phyloP scores from a whole-genome alignment of 2,113 vertebrate genomes.

The Monarcha castaneiventris region DNA sequence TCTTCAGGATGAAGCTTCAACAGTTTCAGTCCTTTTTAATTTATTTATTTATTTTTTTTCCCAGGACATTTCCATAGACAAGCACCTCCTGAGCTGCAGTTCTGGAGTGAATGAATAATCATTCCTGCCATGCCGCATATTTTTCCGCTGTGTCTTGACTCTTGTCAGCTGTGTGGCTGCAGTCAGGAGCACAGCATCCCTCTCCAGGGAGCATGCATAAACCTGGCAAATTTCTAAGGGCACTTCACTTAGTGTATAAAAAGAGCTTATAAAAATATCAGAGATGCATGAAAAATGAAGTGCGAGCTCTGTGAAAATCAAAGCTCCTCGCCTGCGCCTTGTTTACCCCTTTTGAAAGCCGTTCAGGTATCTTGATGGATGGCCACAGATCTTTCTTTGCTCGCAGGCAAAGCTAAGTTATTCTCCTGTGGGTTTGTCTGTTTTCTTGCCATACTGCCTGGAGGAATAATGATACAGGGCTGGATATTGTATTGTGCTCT shows the following conservation, averaged over 20 bases:
- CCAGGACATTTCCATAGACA: not conserved
- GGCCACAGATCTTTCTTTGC: not conserved
- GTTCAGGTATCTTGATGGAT: not conserved
- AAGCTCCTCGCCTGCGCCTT: not conserved
- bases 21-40: not conserved
- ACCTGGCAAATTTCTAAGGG: conserved; percentile 12
- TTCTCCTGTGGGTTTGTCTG: not conserved
- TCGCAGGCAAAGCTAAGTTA: not conserved
- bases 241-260: not conserved
- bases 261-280: conserved; percentile 27
- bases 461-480: not conserved
- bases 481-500: conserved; percentile 25
- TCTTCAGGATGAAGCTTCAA: not conserved
- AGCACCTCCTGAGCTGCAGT: not conserved
- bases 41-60: not conserved
- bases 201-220: not conserved
- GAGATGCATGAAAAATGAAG: not conserved
- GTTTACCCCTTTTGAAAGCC: not conserved
- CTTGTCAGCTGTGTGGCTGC: not conserved
- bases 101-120: conserved; percentile 1
- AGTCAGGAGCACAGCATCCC: not conserved
- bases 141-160: conserved; percentile 12
- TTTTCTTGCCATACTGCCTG: conserved; percentile 14
- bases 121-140: not conserved
- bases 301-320: not conserved